Evolutionary conservation across 2,113 vertebrate genomes (phyloP).

Genomic region (Actenoides hombroni): DNA sequence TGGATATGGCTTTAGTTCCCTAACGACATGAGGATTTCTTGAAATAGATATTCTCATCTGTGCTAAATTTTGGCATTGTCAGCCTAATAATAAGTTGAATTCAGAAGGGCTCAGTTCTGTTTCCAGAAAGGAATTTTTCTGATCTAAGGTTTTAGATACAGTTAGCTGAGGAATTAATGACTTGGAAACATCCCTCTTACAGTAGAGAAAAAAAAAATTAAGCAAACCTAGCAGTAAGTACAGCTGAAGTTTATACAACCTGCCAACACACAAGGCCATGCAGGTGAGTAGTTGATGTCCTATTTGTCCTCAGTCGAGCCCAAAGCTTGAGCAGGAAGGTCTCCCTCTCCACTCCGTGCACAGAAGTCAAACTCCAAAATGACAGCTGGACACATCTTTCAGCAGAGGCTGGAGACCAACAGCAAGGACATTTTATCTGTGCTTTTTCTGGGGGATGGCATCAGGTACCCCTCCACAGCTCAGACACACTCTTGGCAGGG

Average conservation of each 20-base stretch:
- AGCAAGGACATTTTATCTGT: not conserved
- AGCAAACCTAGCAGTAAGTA: not conserved
- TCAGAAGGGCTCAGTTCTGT: not conserved
- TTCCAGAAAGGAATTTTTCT: not conserved
- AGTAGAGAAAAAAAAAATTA: not conserved
- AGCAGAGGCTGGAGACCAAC: not conserved
- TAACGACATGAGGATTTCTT: not conserved
- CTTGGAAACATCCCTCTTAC: not conserved
- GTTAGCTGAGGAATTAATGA: not conserved
- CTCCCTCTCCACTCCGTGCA: not conserved
- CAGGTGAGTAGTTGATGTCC: not conserved
- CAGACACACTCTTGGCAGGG: fast-evolving
- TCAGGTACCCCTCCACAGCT: fast-evolving
- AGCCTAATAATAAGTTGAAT: not conserved
- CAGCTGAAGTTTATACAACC: not conserved
- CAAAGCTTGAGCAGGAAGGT: not conserved
- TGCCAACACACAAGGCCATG: not conserved
- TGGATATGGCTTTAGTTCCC: not conserved
- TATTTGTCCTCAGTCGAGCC: not conserved
- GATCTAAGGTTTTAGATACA: not conserved
- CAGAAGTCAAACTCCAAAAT: not conserved
- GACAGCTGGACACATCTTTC: not conserved
- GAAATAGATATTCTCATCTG: not conserved
- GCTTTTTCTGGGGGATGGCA: not conserved
- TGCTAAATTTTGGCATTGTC: not conserved